Percentiles rank a stretch among this genome's conserved stretches.
phyloP scores from a whole-genome alignment of 1,140 invertebrate species.

The Anastrepha ludens region DNA sequence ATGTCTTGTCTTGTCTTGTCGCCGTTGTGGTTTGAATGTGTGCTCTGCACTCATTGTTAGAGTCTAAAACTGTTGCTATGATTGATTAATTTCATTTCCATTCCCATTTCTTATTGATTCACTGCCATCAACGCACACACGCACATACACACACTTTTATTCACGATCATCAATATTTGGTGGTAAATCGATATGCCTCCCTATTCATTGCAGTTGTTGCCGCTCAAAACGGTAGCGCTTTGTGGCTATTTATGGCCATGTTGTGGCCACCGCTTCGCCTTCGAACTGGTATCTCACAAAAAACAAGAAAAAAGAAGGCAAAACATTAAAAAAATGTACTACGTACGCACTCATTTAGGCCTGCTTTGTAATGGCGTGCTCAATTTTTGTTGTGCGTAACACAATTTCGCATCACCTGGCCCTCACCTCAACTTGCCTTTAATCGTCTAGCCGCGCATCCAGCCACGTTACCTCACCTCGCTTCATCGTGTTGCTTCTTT shows the following conservation, averaged over 20 bases:
- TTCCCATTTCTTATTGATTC: constrained; percentile 58
- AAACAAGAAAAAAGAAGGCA: not conserved
- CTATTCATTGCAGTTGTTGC: not conserved
- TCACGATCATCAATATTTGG: not conserved
- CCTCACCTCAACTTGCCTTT: not conserved
- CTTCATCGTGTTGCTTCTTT: constrained; percentile 17
- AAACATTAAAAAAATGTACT: not conserved
- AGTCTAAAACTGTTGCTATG: constrained; percentile 58
- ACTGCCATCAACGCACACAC: constrained; percentile 27
- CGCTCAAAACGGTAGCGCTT: constrained; percentile 31
- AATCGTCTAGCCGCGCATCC: no score
- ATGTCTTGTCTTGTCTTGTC: not conserved
- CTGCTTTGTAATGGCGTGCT: not conserved
- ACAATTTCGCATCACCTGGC: not conserved
- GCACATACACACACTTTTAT: not conserved
- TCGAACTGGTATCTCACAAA: not conserved
- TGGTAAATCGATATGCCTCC: not conserved
- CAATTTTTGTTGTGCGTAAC: not conserved
- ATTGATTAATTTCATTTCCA: constrained; percentile 74
- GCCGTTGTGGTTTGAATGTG: not conserved
- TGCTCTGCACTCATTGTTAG: not conserved
- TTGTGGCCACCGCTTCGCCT: constrained; percentile 20
- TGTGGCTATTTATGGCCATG: constrained; percentile 13
- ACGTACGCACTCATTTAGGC: not conserved
- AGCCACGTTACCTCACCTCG: not conserved